A percentile compares a stretch with the other conserved stretches of the same genome.
Evolutionary conservation across 1,140 invertebrate genomes (phyloP).

Genomic region (Cyclina sinensis): DNA sequence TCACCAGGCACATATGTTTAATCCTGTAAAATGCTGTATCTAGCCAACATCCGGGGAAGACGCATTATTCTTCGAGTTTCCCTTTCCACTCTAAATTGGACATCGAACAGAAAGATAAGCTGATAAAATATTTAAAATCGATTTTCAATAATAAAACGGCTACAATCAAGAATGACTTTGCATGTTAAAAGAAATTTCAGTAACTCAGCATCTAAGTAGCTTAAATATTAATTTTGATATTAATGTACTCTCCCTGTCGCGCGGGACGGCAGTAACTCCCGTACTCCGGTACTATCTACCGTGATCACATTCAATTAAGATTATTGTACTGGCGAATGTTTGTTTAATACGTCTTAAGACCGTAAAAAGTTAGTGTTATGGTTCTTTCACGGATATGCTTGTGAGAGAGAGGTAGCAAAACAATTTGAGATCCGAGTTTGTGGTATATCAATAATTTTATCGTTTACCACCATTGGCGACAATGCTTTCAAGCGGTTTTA

Average conservation of each 20-base stretch:
- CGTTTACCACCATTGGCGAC: background rate
- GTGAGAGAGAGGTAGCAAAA: background rate
- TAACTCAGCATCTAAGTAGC: background rate
- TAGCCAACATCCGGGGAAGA: background rate
- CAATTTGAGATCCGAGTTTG: background rate
- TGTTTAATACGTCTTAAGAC: constrained; percentile 18
- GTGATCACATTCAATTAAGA: constrained; percentile 38
- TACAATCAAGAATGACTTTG: constrained; percentile 11
- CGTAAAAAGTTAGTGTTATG: constrained; percentile 40
- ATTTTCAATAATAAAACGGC: constrained; percentile 32
- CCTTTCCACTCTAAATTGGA: constrained; percentile 12
- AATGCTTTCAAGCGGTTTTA: constrained; percentile 28
- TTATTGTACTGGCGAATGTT: constrained; percentile 4
- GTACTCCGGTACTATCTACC: constrained; percentile 34
- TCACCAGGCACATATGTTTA: background rate
- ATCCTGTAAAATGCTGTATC: background rate
- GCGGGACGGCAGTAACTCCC: constrained; percentile 32
- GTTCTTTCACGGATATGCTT: constrained; percentile 46
- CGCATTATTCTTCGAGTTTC: background rate
- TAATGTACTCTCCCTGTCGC: background rate
- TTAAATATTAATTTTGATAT: constrained; percentile 57
- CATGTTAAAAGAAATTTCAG: constrained; percentile 42
- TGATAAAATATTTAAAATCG: constrained; percentile 44
- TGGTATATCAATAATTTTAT: background rate
- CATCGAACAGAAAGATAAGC: background rate